Evolutionary conservation across 1,140 invertebrate species (phyloP).

Genomic region (Ladona fulva): DNA sequence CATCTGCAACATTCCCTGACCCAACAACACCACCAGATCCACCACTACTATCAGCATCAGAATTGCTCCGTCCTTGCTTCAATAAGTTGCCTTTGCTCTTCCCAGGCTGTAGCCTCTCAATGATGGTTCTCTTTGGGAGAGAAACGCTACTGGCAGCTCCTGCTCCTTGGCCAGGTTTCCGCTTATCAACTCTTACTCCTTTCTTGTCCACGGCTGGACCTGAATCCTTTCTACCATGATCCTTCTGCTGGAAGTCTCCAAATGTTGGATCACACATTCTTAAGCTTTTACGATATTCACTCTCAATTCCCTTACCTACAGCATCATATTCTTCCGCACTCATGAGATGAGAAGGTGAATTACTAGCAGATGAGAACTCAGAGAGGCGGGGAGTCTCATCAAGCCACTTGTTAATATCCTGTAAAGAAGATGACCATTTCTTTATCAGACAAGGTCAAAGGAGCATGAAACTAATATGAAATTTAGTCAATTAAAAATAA

Average conservation of each 20-base stretch:
- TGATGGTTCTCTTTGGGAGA: constrained; percentile 55
- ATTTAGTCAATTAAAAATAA: background rate
- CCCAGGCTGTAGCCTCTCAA: constrained; percentile 65
- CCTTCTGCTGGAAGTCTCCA: constrained; percentile 7
- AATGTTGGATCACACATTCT: constrained; percentile 23
- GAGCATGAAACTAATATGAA: background rate
- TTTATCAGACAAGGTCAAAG: background rate
- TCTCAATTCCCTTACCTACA: constrained; percentile 32
- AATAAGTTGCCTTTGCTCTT: constrained; percentile 78
- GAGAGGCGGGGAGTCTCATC: constrained; percentile 68
- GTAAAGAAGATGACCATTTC: constrained; percentile 18
- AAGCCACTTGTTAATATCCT: constrained; percentile 80
- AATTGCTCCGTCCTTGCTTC: background rate
- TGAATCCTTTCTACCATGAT: background rate
- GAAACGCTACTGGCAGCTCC: background rate
- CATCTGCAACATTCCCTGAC: background rate
- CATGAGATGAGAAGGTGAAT: constrained; percentile 47
- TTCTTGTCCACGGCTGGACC: background rate
- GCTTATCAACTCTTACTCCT: background rate
- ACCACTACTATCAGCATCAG: background rate
- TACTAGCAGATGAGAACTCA: constrained; percentile 60
- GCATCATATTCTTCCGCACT: constrained; percentile 42
- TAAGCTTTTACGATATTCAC: constrained; percentile 33
- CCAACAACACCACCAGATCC: constrained; percentile 10
- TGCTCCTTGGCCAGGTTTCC: background rate